These are phyloP conservation scores for Calidris pygmaea DNA, from an alignment of 2,113 vertebrate species.

Conservation along the genomic window DNA sequence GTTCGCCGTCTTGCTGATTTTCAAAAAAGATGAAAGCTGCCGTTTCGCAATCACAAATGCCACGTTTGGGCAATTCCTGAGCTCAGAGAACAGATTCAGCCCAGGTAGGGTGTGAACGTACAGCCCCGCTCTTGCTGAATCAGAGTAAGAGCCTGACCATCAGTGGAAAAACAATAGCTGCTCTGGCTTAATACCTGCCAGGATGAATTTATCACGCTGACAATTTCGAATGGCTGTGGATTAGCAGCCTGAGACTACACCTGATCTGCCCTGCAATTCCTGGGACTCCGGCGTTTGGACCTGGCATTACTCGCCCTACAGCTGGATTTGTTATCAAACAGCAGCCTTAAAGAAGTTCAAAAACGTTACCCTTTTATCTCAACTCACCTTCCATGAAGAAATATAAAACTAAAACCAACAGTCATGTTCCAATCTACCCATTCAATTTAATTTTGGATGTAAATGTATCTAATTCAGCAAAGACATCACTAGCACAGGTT, in stretches of 20 bases:
- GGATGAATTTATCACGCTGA: neutral
- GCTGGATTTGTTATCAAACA: neutral
- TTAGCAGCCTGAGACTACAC: neutral
- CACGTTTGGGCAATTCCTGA: neutral
- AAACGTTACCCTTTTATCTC: neutral
- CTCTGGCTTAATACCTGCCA: neutral
- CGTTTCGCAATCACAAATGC: slow-evolving; percentile 1
- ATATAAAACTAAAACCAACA: neutral
- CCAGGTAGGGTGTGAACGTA: neutral
- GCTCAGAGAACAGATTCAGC: neutral
- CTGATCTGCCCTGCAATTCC: neutral
- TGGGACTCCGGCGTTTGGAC: neutral
- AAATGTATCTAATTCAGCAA: neutral
- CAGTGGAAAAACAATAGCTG: neutral
- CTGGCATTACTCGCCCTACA: neutral
- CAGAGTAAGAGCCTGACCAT: neutral
- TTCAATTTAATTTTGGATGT: neutral
- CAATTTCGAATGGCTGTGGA: neutral
- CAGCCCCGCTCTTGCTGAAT: neutral
- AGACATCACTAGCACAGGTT: neutral
- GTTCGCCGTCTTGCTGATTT: neutral
- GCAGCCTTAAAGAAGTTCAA: neutral
- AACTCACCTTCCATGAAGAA: neutral
- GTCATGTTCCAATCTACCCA: neutral
- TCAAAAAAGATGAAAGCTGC: neutral